A percentile compares a stretch with the other conserved stretches of the same genome.
These are phyloP conservation scores for Micronisus gabar DNA, from an alignment of 2,113 vertebrate species.

Conservation along the genomic window DNA sequence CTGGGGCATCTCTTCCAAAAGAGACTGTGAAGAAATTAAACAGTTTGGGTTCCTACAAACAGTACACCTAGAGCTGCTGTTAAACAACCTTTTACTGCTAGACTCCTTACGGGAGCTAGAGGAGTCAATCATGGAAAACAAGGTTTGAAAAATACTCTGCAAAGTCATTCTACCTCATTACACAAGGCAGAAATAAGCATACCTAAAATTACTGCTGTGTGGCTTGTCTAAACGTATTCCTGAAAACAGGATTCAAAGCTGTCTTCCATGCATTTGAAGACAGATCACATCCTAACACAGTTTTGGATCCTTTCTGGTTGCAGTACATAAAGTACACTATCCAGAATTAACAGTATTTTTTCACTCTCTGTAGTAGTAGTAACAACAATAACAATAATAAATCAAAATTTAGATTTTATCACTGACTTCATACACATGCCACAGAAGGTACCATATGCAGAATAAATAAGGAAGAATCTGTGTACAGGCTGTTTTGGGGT, in stretches of 20 bases:
- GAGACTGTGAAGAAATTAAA: background rate
- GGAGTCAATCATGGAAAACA: background rate
- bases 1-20: background rate
- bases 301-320: background rate
- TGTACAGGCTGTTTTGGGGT: background rate
- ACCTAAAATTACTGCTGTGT: background rate
- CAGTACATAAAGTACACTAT: background rate
- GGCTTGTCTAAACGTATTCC: background rate
- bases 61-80: background rate
- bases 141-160: background rate
- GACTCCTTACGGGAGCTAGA: background rate
- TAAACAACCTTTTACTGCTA: background rate
- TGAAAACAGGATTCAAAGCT: background rate
- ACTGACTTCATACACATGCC: background rate
- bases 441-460: background rate
- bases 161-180: background rate
- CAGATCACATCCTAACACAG: background rate
- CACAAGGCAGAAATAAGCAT: background rate
- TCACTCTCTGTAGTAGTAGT: background rate
- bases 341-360: background rate
- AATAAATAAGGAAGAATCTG: background rate
- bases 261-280: background rate
- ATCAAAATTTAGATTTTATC: background rate
- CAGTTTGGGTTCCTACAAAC: no score
- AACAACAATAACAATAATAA: no score